Evolutionary conservation across 2,888 invertebrate genomes (phyloP), one percentile per base, ranked within the genome.

Genomic region (Ichneumon xanthorius): DNA sequence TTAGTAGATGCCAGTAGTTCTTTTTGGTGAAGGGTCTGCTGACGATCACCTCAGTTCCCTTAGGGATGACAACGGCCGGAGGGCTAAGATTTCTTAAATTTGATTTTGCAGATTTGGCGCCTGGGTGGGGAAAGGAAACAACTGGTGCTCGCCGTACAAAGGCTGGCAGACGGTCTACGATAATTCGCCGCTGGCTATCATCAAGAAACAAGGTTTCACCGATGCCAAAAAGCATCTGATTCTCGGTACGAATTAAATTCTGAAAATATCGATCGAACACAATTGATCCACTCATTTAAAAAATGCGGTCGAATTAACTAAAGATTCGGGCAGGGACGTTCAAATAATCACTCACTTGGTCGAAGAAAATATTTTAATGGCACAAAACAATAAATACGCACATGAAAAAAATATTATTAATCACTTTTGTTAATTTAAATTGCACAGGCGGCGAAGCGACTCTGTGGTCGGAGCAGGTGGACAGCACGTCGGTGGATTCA

Each of bases 111-210:
- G 94, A 0, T 97, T 96, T 89, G 96, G 96, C 14, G 96, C 97
- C 4, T 98, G 98, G 98, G 96, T 98, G 0, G 96, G 96, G 0
- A 95, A 95, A 93, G 97, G 97, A 16, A 97, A 97, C 90, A 98
- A 98, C 92, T 98, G 98, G 98, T 98, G 98, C 92, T 96, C 97
- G 0, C 98, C 98, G 0, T 98, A 98, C 94, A 98, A 97, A 90
- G 97, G 97, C 2, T 98, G 98, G 98, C 97, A 98, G 93, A 96
- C 96, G 90, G 96, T 98, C 0, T 98, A 98, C 90, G 96, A 96
- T 48, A 98, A 98, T 92, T 96, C 96, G 86, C 96, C 97, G 0
- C 94, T 95, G 33, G 90, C 92, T 9, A 96, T 97, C 85, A 79
- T 94, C 22, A 88, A 86, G 26, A 86, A 89, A 6, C 90, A 92